Base-by-base conservation (phyloP, 2,797 vertebrate species). In the Remorina albescens region DNA sequence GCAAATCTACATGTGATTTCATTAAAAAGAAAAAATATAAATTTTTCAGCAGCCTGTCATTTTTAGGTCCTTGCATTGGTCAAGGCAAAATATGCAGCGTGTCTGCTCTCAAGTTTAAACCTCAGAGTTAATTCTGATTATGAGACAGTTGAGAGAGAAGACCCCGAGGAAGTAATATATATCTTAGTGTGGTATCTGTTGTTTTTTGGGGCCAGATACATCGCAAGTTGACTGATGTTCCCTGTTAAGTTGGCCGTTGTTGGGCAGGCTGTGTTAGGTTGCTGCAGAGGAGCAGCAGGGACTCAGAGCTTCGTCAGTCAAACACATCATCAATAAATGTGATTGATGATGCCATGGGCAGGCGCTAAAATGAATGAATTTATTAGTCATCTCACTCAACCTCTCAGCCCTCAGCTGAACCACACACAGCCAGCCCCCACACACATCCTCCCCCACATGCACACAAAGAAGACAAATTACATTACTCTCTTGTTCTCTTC, bases 271-370 rank as follows among this genome's bases (percentile, higher is more conserved):
- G 63, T 79, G 72, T 82, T 42, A 15, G 60, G 36, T 75, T 74
- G 78, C 69, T 69, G 65, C 71, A 54, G 70, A 71, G 61, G 42
- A 73, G 50, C 80, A 74, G 66, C 30, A 49, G 56, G 77, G 60
- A 72, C 74, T 55, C 64, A 23, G 83, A 67, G 67, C 60, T 67
- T 74, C 69, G 71, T 85, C 83, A 73, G 62, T 58, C 47, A 21
- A 76, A 87, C 83, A 75, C 81, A 64, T 92, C 81, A 88, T 92
- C 88, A 89, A 90, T 91, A 87, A 86, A 86, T 23, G 26, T 86
- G 90, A 93, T 73, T 74, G 71, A 92, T 80, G 86, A 67, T 58
- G 55, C 55, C 46, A 76, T 86, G 86, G 76, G 46, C 81, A 64
- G 71, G 76, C 61, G 58, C 39, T 81, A 82, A 84, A 89, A 81